phyloP scores from a whole-genome alignment of 2,888 invertebrate genomes.

The Selenia dentaria region DNA sequence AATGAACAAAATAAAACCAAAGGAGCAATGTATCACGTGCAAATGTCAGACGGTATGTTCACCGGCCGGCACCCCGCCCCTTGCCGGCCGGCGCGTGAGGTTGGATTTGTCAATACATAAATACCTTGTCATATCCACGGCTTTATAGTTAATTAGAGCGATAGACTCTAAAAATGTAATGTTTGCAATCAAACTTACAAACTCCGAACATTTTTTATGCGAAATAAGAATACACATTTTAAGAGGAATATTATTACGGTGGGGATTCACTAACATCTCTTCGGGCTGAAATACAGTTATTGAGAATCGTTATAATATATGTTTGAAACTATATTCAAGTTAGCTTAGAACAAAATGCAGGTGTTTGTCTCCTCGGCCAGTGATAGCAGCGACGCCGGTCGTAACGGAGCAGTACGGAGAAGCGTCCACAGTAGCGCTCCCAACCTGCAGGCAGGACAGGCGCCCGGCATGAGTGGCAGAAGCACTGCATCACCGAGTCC shows the following conservation, averaged over 20 bases:
- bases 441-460: slow-evolving; percentile 91
- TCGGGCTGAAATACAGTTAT: too few species aligned
- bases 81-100: slow-evolving; percentile 42
- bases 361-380: slow-evolving; percentile 57
- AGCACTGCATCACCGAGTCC: slow-evolving; percentile 96
- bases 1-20: slow-evolving; percentile 18
- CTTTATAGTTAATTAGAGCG: too few species aligned
- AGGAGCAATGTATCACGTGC: slow-evolving; percentile 48
- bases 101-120: slow-evolving; percentile 1
- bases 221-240: too few species aligned
- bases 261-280: too few species aligned
- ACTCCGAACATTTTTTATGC: too few species aligned
- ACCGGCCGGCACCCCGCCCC: slow-evolving; percentile 44
- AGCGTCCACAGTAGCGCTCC: slow-evolving; percentile 43
- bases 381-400: slow-evolving; percentile 55
- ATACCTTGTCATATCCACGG: not conserved
- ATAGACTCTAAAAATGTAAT: too few species aligned
- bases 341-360: too few species aligned
- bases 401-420: slow-evolving; percentile 26
- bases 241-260: too few species aligned
- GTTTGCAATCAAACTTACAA: too few species aligned
- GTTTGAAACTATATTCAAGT: too few species aligned
- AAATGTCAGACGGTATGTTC: slow-evolving; percentile 42
- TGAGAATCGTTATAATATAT: too few species aligned
- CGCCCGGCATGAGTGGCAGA: slow-evolving; percentile 96